These are phyloP conservation scores for Tetanocera ferruginea DNA, from an alignment of 2,888 invertebrate genomes.

Conservation along the genomic window DNA sequence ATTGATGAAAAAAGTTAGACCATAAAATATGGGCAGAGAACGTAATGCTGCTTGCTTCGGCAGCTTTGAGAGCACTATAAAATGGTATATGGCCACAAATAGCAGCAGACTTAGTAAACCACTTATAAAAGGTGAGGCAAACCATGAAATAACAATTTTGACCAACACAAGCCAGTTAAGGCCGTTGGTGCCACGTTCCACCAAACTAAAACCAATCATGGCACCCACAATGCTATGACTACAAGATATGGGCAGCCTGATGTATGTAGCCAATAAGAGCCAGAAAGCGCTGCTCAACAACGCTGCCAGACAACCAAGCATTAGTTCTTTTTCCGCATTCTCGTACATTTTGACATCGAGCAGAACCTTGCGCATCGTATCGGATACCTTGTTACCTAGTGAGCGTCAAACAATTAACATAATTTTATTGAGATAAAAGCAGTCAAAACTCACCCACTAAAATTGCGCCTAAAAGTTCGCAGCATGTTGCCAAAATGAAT, in stretches of 20 bases:
- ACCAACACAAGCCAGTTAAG: constrained; percentile 87
- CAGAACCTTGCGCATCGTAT: constrained; percentile 98
- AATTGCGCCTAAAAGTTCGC: constrained; percentile 95
- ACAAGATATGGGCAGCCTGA: constrained; percentile 97
- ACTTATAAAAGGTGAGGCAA: constrained; percentile 93
- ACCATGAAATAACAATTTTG: constrained; percentile 90
- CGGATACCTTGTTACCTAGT: constrained; percentile 88
- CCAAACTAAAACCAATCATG: constrained; percentile 96
- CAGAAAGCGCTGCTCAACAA: constrained; percentile 92
- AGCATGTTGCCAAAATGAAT: constrained; percentile 95
- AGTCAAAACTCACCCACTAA: constrained; percentile 84
- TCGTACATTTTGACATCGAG: constrained; percentile 89
- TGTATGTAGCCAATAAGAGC: constrained; percentile 94
- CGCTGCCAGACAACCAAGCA: constrained; percentile 93
- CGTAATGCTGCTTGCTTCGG: constrained; percentile 87
- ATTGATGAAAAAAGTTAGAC: constrained; percentile 91
- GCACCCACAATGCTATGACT: constrained; percentile 99
- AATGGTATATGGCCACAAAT: constrained; percentile 83
- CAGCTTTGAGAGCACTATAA: constrained; percentile 82
- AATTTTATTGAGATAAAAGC: too few relatives aligned
- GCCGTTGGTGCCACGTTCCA: constrained; percentile 87
- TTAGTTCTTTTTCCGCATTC: constrained; percentile 85
- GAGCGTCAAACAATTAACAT: too few relatives aligned
- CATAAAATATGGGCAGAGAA: constrained; percentile 93
- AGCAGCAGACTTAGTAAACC: constrained; percentile 88